These are phyloP conservation scores for Pyrgus malvae DNA, from an alignment of 2,888 invertebrate genomes.

Conservation along the genomic window DNA sequence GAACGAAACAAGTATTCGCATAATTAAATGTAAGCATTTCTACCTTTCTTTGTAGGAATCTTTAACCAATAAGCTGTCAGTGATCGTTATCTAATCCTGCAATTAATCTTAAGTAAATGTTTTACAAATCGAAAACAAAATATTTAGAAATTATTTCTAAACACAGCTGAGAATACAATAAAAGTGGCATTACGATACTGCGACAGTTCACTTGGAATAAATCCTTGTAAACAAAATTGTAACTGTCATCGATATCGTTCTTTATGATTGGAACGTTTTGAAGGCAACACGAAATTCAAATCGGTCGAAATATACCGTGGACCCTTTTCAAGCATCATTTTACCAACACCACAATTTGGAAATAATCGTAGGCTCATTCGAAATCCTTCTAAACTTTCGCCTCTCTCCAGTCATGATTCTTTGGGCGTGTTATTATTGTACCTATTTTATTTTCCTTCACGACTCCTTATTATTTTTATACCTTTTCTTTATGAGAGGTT, in stretches of 20 bases:
- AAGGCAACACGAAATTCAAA: slow-evolving; percentile 63
- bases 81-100: too few species aligned
- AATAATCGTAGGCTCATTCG: slow-evolving; percentile 46
- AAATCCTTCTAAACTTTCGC: slow-evolving; percentile 53
- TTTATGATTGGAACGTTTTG: slow-evolving; percentile 63
- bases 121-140: too few species aligned
- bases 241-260: slow-evolving; percentile 68
- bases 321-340: slow-evolving; percentile 53
- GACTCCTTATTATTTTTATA: slow-evolving; percentile 76
- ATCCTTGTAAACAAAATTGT: slow-evolving; percentile 74
- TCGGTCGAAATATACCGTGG: slow-evolving; percentile 59
- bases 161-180: slow-evolving; percentile 26
- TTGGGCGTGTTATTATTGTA: slow-evolving; percentile 62
- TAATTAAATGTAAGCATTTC: too few species aligned
- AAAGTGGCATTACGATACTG: slow-evolving; percentile 36
- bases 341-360: slow-evolving; percentile 1
- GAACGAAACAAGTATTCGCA: too few species aligned
- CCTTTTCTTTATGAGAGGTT: slow-evolving; percentile 68
- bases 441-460: slow-evolving; percentile 65
- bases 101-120: too few species aligned
- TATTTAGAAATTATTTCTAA: not conserved
- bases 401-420: slow-evolving; percentile 56
- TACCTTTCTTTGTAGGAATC: too few species aligned
- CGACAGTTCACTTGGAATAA: slow-evolving; percentile 50
- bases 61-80: too few species aligned